A percentile compares a stretch with the other conserved stretches of the same genome.
These are phyloP conservation scores for Nycticorax nycticorax DNA, from an alignment of 2,113 vertebrate genomes.

Conservation along the genomic window DNA sequence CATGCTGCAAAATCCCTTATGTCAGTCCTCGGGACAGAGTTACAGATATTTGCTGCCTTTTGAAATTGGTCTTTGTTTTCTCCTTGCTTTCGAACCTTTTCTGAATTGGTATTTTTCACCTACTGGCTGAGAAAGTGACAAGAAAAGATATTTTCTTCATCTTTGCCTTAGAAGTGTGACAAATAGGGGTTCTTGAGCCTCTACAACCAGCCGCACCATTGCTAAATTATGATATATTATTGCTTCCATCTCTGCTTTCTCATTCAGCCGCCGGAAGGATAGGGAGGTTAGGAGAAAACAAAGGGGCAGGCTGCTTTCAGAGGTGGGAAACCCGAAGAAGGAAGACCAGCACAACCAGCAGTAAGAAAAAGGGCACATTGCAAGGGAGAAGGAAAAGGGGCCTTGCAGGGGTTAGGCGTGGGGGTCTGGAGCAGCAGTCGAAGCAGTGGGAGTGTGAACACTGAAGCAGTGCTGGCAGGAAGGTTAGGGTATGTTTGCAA, in stretches of 20 bases:
- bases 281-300: not conserved
- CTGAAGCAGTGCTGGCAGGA: not conserved
- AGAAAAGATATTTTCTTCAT: not conserved
- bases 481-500: not conserved
- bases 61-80: constrained; percentile 8
- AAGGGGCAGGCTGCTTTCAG: not conserved
- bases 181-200: not conserved
- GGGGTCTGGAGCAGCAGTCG: not conserved
- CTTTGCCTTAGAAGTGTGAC: not conserved
- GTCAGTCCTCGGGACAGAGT: not conserved
- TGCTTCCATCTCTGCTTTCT: not conserved
- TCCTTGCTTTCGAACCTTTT: not conserved
- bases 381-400: not conserved
- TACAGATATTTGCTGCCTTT: not conserved
- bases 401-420: not conserved
- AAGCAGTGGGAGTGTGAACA: not conserved
- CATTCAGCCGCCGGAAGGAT: not conserved
- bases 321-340: not conserved
- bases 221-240: constrained; percentile 23
- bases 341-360: not conserved
- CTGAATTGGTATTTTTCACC: not conserved
- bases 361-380: not conserved
- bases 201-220: not conserved
- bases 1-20: not conserved
- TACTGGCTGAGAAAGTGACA: not conserved